Conservation (phyloP, 2,888 invertebrate species). For the Drosophila anceps region DNA sequence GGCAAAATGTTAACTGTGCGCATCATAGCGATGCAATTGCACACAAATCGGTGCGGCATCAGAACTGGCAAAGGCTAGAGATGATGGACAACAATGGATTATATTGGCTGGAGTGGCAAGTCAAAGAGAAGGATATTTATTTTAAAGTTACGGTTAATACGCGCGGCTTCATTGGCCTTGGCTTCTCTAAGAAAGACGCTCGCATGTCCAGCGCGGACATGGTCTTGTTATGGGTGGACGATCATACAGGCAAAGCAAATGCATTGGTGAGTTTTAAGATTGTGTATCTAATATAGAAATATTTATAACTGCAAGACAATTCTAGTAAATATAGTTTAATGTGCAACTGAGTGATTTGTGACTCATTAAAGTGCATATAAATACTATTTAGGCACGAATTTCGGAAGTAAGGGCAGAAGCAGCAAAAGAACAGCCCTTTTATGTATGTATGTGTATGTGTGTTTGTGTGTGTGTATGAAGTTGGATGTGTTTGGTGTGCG, state of each 20-base stretch:
- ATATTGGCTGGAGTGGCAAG: conserved; percentile 89
- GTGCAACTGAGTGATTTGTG: background rate
- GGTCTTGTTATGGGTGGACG: conserved; percentile 95
- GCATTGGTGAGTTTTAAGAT: conserved; percentile 89
- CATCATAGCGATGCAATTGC: conserved; percentile 12
- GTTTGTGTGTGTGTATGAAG: background rate
- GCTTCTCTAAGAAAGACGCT: conserved; percentile 91
- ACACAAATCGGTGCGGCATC: conserved; percentile 62
- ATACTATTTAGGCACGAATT: background rate
- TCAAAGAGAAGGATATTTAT: conserved; percentile 89
- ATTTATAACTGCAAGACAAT: background rate
- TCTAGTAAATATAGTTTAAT: background rate
- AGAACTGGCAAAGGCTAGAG: conserved; percentile 84
- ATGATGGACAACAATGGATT: conserved; percentile 85
- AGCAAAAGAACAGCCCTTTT: background rate
- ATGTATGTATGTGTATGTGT: background rate
- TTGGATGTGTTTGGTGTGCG: background rate
- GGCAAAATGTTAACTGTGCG: conserved; percentile 17
- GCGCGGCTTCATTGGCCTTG: conserved; percentile 93
- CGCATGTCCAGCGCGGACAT: conserved; percentile 93
- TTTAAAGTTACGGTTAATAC: conserved; percentile 93
- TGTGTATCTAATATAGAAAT: background rate
- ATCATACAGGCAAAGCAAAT: conserved; percentile 87
- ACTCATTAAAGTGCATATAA: background rate
- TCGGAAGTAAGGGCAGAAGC: background rate